Evolutionary conservation across 2,797 vertebrate genomes (phyloP), one percentile per base, ranked within the genome.

Genomic region (Chromobotia macracanthus): DNA sequence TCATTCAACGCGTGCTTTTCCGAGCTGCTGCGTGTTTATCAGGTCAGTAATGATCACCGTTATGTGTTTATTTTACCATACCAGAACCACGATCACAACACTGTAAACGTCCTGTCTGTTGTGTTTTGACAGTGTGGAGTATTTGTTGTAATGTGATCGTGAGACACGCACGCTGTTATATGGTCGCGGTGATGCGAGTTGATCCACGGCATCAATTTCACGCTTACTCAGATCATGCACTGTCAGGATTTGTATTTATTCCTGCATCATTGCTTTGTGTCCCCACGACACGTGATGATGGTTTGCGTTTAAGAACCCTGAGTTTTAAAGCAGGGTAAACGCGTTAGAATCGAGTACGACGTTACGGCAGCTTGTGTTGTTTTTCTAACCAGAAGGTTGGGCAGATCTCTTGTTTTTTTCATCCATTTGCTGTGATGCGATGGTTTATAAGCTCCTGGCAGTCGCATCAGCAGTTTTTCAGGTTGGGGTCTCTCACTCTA

Each of bases 1-100:
- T 90, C 88, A 88, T 64, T 75, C 79, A 61, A 86, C 89, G 92
- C 91, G 91, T 91, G 87, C 75, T 86, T 88, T 78, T 85, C 82
- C 82, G 87, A 82, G 82, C 77, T 68, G 77, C 80, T 87, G 80
- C 71, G 79, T 68, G 53, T 72, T 65, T 55, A 86, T 68, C 90
- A 92, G 92, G 91, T 92, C 86, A 82, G 88, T 66, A 44, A n/a
- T 1, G 18, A 66, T 21, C 13, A 56, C 3, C 11, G 9, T 48
- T 41, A 15, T 10, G 31, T 6, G 48, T 64, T 72, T 23, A 46
- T 18, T 31, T 41, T 10, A 16, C 44, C 55, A 31, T 6, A 55
- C 2, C 19, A 5, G 13, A 61, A 19, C 16, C 21, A 19, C 10
- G 11, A 28, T 13, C 3, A 13, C 16, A n/a, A 2, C 6, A 1